Evolutionary conservation across 2,113 vertebrate genomes (phyloP).

Genomic region (Machaerirhynchus nigripectus): DNA sequence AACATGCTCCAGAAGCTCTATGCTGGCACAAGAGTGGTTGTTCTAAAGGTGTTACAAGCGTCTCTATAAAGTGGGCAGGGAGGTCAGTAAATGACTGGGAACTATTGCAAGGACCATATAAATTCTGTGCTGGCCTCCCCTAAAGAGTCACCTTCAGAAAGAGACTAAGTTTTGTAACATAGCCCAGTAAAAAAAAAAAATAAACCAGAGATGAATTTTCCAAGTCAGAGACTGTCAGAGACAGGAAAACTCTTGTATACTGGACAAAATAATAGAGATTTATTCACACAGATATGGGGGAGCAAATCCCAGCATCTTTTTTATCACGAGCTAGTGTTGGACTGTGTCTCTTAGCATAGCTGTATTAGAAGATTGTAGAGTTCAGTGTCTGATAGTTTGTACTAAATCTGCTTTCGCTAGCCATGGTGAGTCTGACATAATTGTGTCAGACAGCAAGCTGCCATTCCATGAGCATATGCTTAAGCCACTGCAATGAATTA

Average conservation of each 20-base stretch:
- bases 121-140: background rate
- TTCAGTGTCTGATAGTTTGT: background rate
- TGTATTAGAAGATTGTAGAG: background rate
- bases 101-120: background rate
- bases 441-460: conserved; percentile 13
- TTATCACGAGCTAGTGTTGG: background rate
- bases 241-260: background rate
- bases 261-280: background rate
- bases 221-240: background rate
- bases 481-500: conserved; percentile 14
- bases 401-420: background rate
- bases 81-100: background rate
- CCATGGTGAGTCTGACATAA: background rate
- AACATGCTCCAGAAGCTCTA: background rate
- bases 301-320: background rate
- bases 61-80: background rate
- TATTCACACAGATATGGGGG: background rate
- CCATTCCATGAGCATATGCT: background rate
- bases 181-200: background rate
- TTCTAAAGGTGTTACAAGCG: background rate
- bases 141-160: background rate
- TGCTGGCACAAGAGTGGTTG: background rate
- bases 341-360: background rate
- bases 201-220: background rate
- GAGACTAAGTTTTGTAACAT: background rate